These are phyloP conservation scores for Drosophila mayri DNA, from an alignment of 1,140 invertebrate genomes.

Conservation along the genomic window DNA sequence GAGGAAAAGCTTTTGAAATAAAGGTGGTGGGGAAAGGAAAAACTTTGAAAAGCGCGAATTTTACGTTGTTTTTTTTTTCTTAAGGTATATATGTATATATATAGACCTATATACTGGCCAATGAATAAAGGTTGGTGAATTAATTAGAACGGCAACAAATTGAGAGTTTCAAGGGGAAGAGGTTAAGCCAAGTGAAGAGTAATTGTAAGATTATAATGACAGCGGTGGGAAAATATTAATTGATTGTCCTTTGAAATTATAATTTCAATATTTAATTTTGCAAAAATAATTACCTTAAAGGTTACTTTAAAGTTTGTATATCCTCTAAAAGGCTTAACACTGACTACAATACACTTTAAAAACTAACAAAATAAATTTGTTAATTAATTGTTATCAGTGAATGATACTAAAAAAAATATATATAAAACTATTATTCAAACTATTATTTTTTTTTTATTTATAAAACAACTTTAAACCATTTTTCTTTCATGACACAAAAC, in stretches of 20 bases:
- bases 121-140: constrained; percentile 60
- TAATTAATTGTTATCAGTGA: no score
- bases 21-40: not conserved
- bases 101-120: constrained; percentile 10
- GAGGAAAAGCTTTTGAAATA: constrained; percentile 37
- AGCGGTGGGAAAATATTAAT: constrained; percentile 1
- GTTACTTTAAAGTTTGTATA: not conserved
- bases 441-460: not conserved
- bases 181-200: not conserved
- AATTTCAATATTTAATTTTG: not conserved
- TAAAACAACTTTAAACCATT: not conserved
- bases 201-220: constrained; percentile 3
- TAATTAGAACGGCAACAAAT: constrained; percentile 68
- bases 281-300: no score
- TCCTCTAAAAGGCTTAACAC: not conserved
- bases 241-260: not conserved
- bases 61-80: constrained; percentile 14
- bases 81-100: not conserved
- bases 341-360: not conserved
- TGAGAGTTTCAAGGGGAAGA: constrained; percentile 27
- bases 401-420: no score
- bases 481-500: not conserved
- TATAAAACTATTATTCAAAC: no score
- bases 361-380: no score
- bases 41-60: constrained; percentile 6